Conservation (phyloP, 2,113 vertebrate species). For the Stigmatopora argus region DNA sequence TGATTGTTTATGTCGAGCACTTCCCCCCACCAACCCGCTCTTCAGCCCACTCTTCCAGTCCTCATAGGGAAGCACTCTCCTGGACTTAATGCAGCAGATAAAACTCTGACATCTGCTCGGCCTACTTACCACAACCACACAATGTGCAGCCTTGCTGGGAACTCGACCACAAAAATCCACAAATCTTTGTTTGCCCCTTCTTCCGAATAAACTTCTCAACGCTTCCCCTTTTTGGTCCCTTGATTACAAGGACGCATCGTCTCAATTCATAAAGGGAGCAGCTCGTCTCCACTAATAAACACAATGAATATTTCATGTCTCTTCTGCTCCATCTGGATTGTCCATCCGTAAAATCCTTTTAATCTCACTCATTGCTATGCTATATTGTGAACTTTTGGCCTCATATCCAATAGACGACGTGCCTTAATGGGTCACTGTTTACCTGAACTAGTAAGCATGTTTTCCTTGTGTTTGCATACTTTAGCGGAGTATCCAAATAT, state of each 20-base stretch:
- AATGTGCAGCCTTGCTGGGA: conserved; percentile 48
- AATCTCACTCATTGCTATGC: conserved; percentile 18
- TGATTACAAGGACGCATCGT: not conserved
- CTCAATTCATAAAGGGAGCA: conserved; percentile 17
- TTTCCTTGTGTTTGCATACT: not conserved
- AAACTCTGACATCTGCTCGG: conserved; percentile 67
- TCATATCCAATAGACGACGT: not conserved
- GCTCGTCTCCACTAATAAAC: conserved; percentile 14
- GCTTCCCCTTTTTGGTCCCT: conserved; percentile 17
- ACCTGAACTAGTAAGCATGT: not conserved
- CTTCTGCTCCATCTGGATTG: conserved; percentile 23
- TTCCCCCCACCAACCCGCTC: not conserved
- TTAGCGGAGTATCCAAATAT: too few species aligned
- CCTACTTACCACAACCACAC: conserved; percentile 59
- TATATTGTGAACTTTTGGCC: not conserved
- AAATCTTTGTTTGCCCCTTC: conserved; percentile 4
- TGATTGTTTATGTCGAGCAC: conserved; percentile 36
- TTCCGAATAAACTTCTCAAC: not conserved
- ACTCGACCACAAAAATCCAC: conserved; percentile 20
- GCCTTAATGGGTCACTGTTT: not conserved
- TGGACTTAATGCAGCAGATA: conserved; percentile 65
- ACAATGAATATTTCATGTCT: conserved; percentile 14
- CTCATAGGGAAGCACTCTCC: conserved; percentile 58
- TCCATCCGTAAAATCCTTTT: conserved; percentile 42
- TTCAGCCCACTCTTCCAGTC: conserved; percentile 22